Base-by-base conservation (phyloP, 2,797 vertebrate species). In the Sebastes elongatus region DNA sequence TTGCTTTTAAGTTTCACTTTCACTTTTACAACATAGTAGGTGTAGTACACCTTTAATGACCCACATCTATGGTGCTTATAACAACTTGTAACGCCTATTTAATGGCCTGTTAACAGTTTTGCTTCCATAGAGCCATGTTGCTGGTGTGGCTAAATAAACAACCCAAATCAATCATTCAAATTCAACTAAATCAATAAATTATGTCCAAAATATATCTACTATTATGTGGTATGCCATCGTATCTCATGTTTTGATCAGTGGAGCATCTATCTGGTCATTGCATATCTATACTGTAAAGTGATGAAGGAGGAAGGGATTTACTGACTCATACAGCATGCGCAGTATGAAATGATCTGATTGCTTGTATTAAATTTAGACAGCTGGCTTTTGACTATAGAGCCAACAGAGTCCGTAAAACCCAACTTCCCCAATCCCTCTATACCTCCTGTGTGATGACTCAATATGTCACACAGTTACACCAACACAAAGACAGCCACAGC, bases 231-330 rank as follows among this genome's bases (percentile, higher is more conserved):
- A 4, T 59, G 16, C 4, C 13, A 55, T 33, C 0, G 1, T 59
- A 16, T 73, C 10, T 42, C 16, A 1, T 71, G 13, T 62, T 74
- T 30, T 70, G 27, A 53, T 64, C 4, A 18, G 16, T 49, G 61
- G 35, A 66, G 18, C 55, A 49, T 65, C 35, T 77, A 81, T 93
- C 86, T 89, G 91, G 89, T 90, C 93, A 93, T 82, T 79, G 69
- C 84, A 82, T 87, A 93, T 94, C 69, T 93, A 91, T 89, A 86
- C 83, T 60, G 61, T 74, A 56, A 82, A 83, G 84, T 32, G 78
- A 86, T 87, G 64, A 76, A 85, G 75, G 74, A 90, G 62, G 89
- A 60, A 85, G 78, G 77, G 76, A 71, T 93, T 71, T 62, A 82
- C 77, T 67, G 76, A 88, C 80, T 83, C 30, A 6, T 18, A 20